Base-by-base conservation (phyloP, 1,140 invertebrate genomes). In the Panagrolaimus sp. region DNA sequence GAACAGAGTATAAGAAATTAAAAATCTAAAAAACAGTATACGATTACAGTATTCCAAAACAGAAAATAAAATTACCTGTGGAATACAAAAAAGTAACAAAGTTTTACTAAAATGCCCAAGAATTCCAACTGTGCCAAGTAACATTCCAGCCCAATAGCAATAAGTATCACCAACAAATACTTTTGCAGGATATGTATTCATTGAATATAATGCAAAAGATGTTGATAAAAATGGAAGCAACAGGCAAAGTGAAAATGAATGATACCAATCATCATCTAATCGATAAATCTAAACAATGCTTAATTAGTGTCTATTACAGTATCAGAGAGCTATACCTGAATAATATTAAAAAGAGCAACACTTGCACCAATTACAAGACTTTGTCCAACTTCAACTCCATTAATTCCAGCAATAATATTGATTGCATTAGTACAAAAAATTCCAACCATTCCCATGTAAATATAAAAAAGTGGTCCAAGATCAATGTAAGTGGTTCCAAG, bases 371-470 rank as follows among this genome's bases (percentile, higher is more conserved):
- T 96, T 8, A 99, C 86, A n/a, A 96, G 82, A 71, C 93, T 92
- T 83, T 99, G 96, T 9, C 96, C 96, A 65, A 91, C 92, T 88
- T 99, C 96, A 65, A 99, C 85, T 7, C 96, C 96, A 88, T 99
- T 99, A 15, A 99, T 90, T 28, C 96, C 96, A 73, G 96, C 93
- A 69, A 96, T 86, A 80, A 99, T 99, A 84, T 99, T 99, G 75
- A 99, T 99, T 8, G 96, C 94, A 88, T 99, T 99, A 24, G 96
- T 99, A 79, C 94, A 98, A 85, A 99, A 99, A 15, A 99, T 93
- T 66, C 95, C 93, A 73, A 99, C 83, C 91, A 97, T 94, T 69
- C 91, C 91, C 94, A 98, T 98, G 79, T 96, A 99, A 1, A 97
- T 80, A 84, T 99, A 99, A 83, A 98, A 99, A 1, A 98, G 85